Base-by-base conservation (phyloP, 2,113 vertebrate genomes). In the Amblyopsis rosae region DNA sequence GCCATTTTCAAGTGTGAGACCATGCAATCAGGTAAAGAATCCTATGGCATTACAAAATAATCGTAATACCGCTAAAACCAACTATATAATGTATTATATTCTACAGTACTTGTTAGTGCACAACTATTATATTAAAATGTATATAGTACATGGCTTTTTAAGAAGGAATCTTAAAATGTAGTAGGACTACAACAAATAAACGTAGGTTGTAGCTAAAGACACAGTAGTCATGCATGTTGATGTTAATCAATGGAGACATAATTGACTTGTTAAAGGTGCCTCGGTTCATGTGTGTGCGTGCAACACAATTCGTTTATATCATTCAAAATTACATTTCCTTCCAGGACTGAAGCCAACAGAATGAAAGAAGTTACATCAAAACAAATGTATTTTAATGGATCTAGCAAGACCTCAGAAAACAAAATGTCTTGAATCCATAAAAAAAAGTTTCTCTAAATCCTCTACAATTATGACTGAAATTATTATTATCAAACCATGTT, bases 261-360 rank as follows among this genome's bases (percentile, higher is more conserved):
- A 62, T 51, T 33, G 41, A 70, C 80, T 85, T 64, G 51, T 74
- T 74, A 74, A 77, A 61, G 62, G 74, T 53, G 73, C 70, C 8
- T 41, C 72, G 83, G 83, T 84, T 82, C 71, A 79, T 12, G 0
- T n/a, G 15, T 16, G 66, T 54, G 48, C 67, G 70, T 64, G 77
- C 84, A 68, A 76, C 82, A 83, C 84, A 87, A 89, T 76, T 87
- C 69, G 82, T 90, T 88, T 86, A 87, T 89, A 90, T 89, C 80
- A 84, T 85, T 92, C 83, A 87, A 86, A 92, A 93, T 89, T 87
- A 80, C 87, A 90, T 93, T 92, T 90, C 85, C 86, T 79, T 87
- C 77, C 83, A 86, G 90, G 90, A 91, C 77, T 56, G 80, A 86
- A 76, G 92, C 89, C 87, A 91, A 83, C 65, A 82, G 62, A 90